Evolutionary conservation across 2,888 invertebrate species (phyloP).

Genomic region (Trichopria drosophilae): DNA sequence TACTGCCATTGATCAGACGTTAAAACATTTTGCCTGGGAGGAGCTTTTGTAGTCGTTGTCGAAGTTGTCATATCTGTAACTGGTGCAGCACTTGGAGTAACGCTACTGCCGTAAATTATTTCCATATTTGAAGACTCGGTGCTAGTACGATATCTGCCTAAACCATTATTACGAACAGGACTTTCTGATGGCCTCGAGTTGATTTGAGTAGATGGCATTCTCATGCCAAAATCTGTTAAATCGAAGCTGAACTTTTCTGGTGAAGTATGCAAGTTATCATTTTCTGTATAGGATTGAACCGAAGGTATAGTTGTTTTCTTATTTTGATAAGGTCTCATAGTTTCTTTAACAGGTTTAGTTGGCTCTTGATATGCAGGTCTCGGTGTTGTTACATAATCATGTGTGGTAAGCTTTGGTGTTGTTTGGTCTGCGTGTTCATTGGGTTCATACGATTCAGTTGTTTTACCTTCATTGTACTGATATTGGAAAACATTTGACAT

Average conservation of each 20-base stretch:
- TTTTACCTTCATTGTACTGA: too few species aligned
- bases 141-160: slow-evolving; percentile 13
- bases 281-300: too few species aligned
- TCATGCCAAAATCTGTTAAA: slow-evolving; percentile 37
- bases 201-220: slow-evolving; percentile 30
- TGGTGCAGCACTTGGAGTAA: slow-evolving; percentile 36
- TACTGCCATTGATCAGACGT: slow-evolving; percentile 57
- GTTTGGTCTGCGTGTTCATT: too few species aligned
- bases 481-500: too few species aligned
- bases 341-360: too few species aligned
- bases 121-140: slow-evolving; percentile 35
- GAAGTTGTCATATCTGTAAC: slow-evolving; percentile 38
- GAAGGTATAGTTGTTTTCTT: too few species aligned
- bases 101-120: slow-evolving; percentile 43
- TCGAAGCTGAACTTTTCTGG: slow-evolving; percentile 51
- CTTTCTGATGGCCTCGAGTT: too few species aligned
- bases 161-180: slow-evolving; percentile 17
- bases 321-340: too few species aligned
- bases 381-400: too few species aligned
- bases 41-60: slow-evolving; percentile 45
- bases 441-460: too few species aligned
- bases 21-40: slow-evolving; percentile 39
- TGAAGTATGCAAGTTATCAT: slow-evolving; percentile 30
- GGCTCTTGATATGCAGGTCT: too few species aligned
- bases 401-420: too few species aligned